Conservation (phyloP, 2,888 invertebrate genomes). For the Acleris laterana region DNA sequence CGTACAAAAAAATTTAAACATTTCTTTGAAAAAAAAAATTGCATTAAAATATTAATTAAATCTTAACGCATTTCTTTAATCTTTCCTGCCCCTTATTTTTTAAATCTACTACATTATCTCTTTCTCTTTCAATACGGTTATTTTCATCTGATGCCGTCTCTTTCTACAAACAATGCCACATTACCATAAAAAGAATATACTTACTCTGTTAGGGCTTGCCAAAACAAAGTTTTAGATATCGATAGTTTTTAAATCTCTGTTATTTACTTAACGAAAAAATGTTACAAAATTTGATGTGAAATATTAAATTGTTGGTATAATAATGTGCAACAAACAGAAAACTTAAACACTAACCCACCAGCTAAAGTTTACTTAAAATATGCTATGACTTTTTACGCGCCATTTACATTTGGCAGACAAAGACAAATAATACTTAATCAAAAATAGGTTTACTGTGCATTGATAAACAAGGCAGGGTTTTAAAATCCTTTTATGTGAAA, state of each 20-base stretch:
- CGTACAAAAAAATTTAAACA: too few species aligned
- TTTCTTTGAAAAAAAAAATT: background rate
- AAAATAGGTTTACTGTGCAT: too few species aligned
- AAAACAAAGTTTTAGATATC: constrained; percentile 52
- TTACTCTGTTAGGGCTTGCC: constrained; percentile 58
- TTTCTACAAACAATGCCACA: constrained; percentile 80
- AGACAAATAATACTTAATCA: too few species aligned
- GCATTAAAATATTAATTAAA: background rate
- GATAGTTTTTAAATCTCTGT: constrained; percentile 44
- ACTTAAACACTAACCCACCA: too few species aligned
- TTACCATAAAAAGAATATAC: constrained; percentile 74
- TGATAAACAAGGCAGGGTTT: too few species aligned
- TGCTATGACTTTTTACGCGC: too few species aligned
- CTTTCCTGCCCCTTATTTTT: constrained; percentile 24
- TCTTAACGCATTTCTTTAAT: background rate
- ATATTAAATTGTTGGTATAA: too few species aligned
- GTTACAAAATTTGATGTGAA: too few species aligned
- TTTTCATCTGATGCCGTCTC: constrained; percentile 58
- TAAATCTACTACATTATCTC: constrained; percentile 40
- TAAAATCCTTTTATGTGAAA: background rate
- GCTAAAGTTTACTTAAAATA: too few species aligned
- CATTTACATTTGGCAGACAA: too few species aligned
- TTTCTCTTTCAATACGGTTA: constrained; percentile 54
- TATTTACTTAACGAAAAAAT: background rate
- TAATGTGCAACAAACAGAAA: too few species aligned